Conservation (phyloP, 2,113 vertebrate genomes). For the Nothocercus nigrocapillus region DNA sequence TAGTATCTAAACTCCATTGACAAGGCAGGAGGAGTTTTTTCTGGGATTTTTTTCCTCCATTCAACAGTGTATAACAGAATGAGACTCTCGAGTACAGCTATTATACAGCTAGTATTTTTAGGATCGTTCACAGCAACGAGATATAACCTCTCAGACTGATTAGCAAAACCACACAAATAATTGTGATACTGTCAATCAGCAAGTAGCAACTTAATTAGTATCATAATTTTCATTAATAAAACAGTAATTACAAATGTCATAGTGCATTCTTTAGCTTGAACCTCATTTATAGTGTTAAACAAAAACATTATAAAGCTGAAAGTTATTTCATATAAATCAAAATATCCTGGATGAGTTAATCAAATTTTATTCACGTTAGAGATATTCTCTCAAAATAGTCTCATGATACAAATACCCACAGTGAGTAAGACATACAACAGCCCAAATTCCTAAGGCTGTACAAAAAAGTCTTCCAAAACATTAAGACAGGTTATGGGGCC, state of each 20-base stretch:
- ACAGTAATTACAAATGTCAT: background rate
- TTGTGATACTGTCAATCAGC: background rate
- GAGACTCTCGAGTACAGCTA: background rate
- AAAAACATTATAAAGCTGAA: constrained; percentile 28
- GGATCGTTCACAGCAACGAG: background rate
- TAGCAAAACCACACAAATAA: background rate
- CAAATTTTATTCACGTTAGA: constrained; percentile 15
- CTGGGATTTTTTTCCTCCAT: background rate
- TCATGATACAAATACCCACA: background rate
- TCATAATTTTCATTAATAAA: background rate
- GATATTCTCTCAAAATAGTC: background rate
- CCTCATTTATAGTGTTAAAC: background rate
- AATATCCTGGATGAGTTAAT: constrained; percentile 12
- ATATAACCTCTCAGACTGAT: background rate
- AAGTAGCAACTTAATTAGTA: background rate
- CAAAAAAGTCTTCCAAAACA: background rate
- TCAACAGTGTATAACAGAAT: background rate
- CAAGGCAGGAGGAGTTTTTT: background rate
- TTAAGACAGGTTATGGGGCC: background rate
- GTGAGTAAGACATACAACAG: background rate
- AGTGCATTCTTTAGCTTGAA: background rate
- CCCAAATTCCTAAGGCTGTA: background rate
- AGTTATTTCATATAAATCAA: constrained; percentile 29
- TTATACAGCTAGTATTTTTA: background rate
- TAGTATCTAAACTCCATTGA: background rate